These are phyloP conservation scores for Leucophenga montana DNA, from an alignment of 2,888 invertebrate species.

Conservation along the genomic window DNA sequence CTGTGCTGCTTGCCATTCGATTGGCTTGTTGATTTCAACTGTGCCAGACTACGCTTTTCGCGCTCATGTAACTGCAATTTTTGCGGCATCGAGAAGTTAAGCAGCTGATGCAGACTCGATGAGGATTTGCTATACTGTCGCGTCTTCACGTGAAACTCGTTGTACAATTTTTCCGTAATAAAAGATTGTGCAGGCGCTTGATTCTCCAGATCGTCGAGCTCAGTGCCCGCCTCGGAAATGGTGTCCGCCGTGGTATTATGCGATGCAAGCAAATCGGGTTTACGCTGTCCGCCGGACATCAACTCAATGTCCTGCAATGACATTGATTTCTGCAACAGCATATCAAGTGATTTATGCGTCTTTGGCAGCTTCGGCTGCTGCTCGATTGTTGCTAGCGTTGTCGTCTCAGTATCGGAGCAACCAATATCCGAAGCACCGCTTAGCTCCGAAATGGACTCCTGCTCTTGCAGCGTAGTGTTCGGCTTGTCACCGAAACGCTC, in stretches of 20 bases:
- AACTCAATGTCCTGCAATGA: conserved; percentile 71
- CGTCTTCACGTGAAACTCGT: conserved; percentile 82
- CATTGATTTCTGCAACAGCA: conserved; percentile 69
- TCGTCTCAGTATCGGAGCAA: conserved; percentile 66
- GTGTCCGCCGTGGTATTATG: conserved; percentile 59
- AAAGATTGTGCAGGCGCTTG: conserved; percentile 75
- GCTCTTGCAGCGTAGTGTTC: conserved; percentile 40
- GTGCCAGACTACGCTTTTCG: conserved; percentile 66
- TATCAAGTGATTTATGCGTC: conserved; percentile 48
- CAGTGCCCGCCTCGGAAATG: conserved; percentile 69
- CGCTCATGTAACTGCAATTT: conserved; percentile 76
- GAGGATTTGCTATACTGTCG: conserved; percentile 79
- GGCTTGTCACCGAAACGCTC: conserved; percentile 77
- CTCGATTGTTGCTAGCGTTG: conserved; percentile 61
- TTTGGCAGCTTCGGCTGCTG: conserved; percentile 49
- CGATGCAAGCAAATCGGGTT: conserved; percentile 67
- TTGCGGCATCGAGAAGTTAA: conserved; percentile 71
- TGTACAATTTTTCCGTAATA: conserved; percentile 81
- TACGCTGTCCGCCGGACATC: conserved; percentile 59
- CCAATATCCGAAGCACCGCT: conserved; percentile 53
- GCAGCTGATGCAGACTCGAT: conserved; percentile 75
- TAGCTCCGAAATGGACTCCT: conserved; percentile 57
- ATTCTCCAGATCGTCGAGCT: conserved; percentile 68
- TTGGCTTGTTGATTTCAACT: conserved; percentile 53
- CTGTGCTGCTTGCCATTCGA: conserved; percentile 14